Percentiles rank a stretch among this genome's conserved stretches.
These are phyloP conservation scores for Bolborhynchus lineola DNA, from an alignment of 2,113 vertebrate genomes.

Conservation along the genomic window DNA sequence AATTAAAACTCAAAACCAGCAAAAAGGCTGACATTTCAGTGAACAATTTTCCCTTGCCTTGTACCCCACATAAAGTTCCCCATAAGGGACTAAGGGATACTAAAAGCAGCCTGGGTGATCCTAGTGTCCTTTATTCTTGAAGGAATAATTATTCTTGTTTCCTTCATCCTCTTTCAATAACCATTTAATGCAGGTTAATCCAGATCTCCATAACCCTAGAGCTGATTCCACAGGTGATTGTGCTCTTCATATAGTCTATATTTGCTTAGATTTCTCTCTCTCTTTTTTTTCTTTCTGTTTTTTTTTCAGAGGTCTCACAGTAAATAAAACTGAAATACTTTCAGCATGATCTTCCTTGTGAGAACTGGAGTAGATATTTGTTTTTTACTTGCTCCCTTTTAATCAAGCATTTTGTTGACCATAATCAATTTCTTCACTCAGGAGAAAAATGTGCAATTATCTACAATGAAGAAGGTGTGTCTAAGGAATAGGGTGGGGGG, in stretches of 20 bases:
- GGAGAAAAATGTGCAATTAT: conserved; percentile 60
- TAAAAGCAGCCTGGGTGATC: not conserved
- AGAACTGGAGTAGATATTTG: not conserved
- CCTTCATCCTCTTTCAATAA: not conserved
- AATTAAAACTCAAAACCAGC: not conserved
- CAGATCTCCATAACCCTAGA: not conserved
- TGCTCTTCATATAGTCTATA: not conserved
- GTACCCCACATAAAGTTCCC: not conserved
- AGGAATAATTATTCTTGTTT: not conserved
- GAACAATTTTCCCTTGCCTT: not conserved
- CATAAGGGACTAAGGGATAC: not conserved
- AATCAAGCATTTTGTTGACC: conserved; percentile 60
- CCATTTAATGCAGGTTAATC: not conserved
- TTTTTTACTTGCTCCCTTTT: conserved; percentile 28
- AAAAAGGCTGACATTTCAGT: not conserved
- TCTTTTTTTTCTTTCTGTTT: not conserved
- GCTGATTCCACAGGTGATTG: not conserved
- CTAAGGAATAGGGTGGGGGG: conserved; percentile 57
- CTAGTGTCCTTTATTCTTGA: not conserved
- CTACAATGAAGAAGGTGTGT: conserved; percentile 64
- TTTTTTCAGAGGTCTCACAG: conserved; percentile 1
- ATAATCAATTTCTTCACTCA: conserved; percentile 53
- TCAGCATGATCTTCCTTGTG: not conserved
- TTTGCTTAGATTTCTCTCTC: not conserved
- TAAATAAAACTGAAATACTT: conserved; percentile 5